Conservation (phyloP, 2,888 invertebrate genomes). For the Ceramica pisi region DNA sequence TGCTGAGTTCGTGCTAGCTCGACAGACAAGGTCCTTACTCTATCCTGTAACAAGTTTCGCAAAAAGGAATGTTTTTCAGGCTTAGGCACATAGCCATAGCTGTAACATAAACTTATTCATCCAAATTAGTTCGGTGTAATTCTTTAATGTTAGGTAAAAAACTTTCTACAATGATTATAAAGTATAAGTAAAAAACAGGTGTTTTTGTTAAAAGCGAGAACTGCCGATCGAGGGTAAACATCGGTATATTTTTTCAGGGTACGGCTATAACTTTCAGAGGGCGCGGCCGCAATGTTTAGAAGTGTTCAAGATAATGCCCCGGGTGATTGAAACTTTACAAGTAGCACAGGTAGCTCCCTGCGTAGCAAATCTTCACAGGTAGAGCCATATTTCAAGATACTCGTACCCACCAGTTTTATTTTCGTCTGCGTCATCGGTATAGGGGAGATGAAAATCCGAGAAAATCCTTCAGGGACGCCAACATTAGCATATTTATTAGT, state of each 20-base stretch:
- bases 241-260: constrained; percentile 45
- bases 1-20: not conserved
- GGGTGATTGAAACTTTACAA: constrained; percentile 65
- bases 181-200: constrained; percentile 25
- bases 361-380: constrained; percentile 70
- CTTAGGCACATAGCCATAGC: not conserved
- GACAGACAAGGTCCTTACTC: not conserved
- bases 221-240: constrained; percentile 20
- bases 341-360: constrained; percentile 66
- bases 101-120: not conserved
- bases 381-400: constrained; percentile 78
- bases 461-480: constrained; percentile 86
- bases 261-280: constrained; percentile 42
- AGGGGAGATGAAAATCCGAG: constrained; percentile 85
- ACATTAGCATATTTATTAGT: constrained; percentile 88
- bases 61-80: not conserved
- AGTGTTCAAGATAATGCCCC: constrained; percentile 57
- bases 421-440: constrained; percentile 83
- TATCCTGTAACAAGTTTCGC: not conserved
- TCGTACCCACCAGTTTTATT: constrained; percentile 76
- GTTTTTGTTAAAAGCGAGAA: constrained; percentile 29
- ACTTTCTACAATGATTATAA: not conserved
- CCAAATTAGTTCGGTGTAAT: constrained; percentile 1
- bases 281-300: constrained; percentile 51
- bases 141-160: not conserved